phyloP scores from a whole-genome alignment of 2,797 vertebrate species.

The Thamnophis elegans region DNA sequence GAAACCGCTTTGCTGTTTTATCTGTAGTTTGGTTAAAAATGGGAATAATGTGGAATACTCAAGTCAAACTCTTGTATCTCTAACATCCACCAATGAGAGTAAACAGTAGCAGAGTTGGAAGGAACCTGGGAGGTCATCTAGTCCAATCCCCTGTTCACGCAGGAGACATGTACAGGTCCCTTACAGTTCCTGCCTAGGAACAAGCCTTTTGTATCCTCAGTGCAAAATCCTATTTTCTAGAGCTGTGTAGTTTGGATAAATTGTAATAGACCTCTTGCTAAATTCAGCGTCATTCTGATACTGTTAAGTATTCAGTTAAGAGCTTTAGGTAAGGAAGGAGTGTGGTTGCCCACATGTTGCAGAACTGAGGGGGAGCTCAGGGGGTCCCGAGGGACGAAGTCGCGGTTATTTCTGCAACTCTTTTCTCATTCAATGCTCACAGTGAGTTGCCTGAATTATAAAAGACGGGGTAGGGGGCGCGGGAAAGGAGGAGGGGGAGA shows the following conservation, averaged over 20 bases:
- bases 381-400: no score
- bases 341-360: not conserved
- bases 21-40: not conserved
- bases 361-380: not conserved
- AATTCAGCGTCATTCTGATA: not conserved
- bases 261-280: no score
- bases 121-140: no score
- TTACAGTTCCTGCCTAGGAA: not conserved
- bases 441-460: not conserved
- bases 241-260: no score
- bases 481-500: no score
- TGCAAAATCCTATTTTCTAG: not conserved
- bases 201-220: not conserved
- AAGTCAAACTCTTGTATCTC: not conserved
- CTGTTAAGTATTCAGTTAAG: no score
- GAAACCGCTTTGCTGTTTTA: not conserved
- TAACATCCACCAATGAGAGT: not conserved
- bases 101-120: no score
- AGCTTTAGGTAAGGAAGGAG: not conserved
- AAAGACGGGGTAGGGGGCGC: not conserved
- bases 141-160: no score
- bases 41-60: not conserved
- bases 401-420: not conserved
- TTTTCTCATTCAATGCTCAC: not conserved
- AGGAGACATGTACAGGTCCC: not conserved